Conservation (phyloP, 2,888 invertebrate species). For the Macropis europaea region DNA sequence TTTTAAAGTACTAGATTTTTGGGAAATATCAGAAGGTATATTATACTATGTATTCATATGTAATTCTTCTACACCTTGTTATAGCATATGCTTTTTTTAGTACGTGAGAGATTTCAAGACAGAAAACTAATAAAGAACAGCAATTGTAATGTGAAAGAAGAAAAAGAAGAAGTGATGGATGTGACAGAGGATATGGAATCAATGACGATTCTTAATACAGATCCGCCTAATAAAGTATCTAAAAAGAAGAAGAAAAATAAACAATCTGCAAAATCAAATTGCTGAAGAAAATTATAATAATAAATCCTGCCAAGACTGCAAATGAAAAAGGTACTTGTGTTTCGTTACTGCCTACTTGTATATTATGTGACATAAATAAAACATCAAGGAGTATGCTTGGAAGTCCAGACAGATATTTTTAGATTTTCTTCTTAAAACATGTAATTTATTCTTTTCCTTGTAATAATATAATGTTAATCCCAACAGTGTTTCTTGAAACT, state of each 20-base stretch:
- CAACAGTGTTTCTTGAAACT: conserved; percentile 42
- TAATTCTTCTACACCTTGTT: background rate
- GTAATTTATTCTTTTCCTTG: conserved; percentile 56
- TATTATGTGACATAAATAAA: conserved; percentile 25
- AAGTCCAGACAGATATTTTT: background rate
- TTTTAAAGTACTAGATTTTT: conserved; percentile 86
- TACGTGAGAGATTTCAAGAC: conserved; percentile 63
- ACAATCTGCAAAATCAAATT: conserved; percentile 1
- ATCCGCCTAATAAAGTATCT: background rate
- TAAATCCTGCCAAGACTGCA: conserved; percentile 9
- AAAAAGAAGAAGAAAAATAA: conserved; percentile 3
- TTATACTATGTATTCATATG: background rate
- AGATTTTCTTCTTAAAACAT: conserved; percentile 50
- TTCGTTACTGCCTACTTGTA: conserved; percentile 10
- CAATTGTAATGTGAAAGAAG: background rate
- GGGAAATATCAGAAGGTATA: conserved; percentile 82
- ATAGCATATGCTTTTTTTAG: conserved; percentile 50
- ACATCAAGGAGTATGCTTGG: background rate
- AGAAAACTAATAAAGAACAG: conserved; percentile 18
- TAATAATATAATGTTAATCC: conserved; percentile 57
- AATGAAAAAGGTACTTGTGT: background rate
- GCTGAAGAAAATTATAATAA: background rate
- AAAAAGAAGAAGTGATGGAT: conserved; percentile 66
- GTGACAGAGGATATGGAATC: conserved; percentile 67
- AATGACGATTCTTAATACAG: conserved; percentile 53